These are phyloP conservation scores for Mesoclemmys tuberculata DNA, from an alignment of 2,113 vertebrate species.

Conservation along the genomic window DNA sequence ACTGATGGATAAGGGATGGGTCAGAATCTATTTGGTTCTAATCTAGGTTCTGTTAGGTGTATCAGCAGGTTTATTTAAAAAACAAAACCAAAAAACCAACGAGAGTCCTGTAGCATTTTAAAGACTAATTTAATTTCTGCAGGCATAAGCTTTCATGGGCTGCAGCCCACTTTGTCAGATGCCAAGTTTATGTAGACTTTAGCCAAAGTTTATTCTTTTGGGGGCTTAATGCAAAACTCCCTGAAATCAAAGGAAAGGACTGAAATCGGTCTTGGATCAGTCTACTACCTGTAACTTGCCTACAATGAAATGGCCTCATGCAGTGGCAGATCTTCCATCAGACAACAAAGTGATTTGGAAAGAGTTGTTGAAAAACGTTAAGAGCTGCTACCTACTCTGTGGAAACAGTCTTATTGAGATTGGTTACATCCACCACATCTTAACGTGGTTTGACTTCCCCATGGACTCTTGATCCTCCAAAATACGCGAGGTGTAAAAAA, in stretches of 20 bases:
- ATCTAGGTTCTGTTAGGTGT: not conserved
- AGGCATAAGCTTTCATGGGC: no score
- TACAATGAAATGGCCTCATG: slow-evolving; percentile 23
- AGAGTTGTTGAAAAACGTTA: slow-evolving; percentile 38
- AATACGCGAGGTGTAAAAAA: slow-evolving; percentile 47
- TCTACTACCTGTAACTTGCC: not conserved
- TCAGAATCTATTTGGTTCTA: not conserved
- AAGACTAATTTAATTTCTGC: no score
- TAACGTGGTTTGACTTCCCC: slow-evolving; percentile 63
- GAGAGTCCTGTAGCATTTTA: no score
- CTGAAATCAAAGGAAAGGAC: not conserved
- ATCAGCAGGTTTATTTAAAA: not conserved
- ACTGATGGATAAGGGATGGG: not conserved
- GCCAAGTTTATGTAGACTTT: not conserved
- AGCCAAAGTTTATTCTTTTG: not conserved
- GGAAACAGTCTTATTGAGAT: slow-evolving; percentile 78
- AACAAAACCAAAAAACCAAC: no score
- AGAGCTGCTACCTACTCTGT: slow-evolving; percentile 63
- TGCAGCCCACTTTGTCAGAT: no score
- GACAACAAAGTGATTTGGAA: not conserved
- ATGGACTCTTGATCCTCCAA: slow-evolving; percentile 50
- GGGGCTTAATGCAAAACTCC: slow-evolving; percentile 2
- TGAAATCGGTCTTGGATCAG: not conserved
- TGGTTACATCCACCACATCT: slow-evolving; percentile 62
- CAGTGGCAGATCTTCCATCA: not conserved